A percentile compares a stretch with the other conserved stretches of the same genome.
These are phyloP conservation scores for Lutraria lutraria DNA, from an alignment of 2,888 invertebrate genomes.

Conservation along the genomic window DNA sequence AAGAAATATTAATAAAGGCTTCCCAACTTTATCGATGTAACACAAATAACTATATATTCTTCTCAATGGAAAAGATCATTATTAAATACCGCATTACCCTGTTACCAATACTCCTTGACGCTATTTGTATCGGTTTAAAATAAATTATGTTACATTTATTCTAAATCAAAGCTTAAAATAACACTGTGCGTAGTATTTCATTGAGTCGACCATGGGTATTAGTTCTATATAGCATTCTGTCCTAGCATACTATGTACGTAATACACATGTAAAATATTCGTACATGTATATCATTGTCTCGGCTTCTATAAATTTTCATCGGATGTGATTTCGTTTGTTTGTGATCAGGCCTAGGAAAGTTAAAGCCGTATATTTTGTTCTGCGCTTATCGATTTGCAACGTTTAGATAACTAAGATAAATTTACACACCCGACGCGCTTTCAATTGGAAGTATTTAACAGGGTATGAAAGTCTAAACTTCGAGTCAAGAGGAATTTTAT, in stretches of 20 bases:
- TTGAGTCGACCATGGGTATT: background rate
- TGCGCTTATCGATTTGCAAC: background rate
- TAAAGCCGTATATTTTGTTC: background rate
- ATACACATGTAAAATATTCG: too few species aligned
- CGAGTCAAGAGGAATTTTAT: background rate
- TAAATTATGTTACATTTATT: background rate
- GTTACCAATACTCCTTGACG: background rate
- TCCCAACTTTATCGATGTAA: background rate
- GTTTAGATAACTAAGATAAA: background rate
- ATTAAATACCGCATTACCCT: background rate
- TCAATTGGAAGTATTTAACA: background rate
- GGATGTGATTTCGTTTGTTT: background rate
- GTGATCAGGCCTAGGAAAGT: background rate
- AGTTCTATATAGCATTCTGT: too few species aligned
- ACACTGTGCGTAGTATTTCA: background rate
- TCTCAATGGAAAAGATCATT: background rate
- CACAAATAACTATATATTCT: conserved; percentile 4
- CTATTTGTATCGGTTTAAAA: background rate
- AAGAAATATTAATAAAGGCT: conserved; percentile 7
- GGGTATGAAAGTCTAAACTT: background rate
- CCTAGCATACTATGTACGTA: too few species aligned
- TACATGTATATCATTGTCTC: too few species aligned
- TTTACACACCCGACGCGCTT: background rate
- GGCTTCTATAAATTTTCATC: background rate
- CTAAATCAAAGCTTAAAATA: background rate